Conservation (phyloP, 2,797 vertebrate genomes). For the Enteromius afrohamiltoni region DNA sequence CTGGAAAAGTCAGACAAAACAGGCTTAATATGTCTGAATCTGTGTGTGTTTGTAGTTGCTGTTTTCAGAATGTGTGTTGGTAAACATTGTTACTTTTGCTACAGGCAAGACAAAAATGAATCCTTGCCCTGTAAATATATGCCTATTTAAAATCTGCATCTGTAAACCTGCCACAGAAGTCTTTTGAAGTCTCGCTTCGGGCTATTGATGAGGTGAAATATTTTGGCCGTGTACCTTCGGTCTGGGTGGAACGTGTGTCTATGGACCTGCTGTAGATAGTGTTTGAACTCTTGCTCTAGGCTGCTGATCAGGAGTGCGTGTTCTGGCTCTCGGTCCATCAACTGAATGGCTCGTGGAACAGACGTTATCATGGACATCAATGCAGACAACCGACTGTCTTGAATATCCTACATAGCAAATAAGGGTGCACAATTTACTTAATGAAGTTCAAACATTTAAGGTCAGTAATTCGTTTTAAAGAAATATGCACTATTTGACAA, state of each 20-base stretch:
- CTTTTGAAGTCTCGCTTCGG: conserved; percentile 18
- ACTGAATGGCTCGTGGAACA: conserved; percentile 79
- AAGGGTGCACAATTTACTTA: conserved; percentile 47
- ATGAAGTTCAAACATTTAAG: background rate
- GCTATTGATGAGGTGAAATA: background rate
- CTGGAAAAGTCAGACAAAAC: conserved; percentile 62
- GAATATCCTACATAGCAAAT: conserved; percentile 71
- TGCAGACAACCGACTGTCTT: conserved; percentile 75
- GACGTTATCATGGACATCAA: conserved; percentile 78
- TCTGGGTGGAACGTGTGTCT: conserved; percentile 79
- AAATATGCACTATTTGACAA: background rate
- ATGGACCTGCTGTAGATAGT: conserved; percentile 79
- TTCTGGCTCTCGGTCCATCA: conserved; percentile 77
- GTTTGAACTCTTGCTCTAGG: conserved; percentile 80
- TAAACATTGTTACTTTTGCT: conserved; percentile 11
- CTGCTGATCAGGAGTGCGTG: conserved; percentile 74
- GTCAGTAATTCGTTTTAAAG: background rate
- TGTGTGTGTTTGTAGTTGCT: background rate
- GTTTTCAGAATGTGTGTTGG: background rate
- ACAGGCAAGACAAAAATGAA: background rate
- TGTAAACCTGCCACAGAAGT: conserved; percentile 16
- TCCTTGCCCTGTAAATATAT: background rate
- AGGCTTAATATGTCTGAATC: background rate
- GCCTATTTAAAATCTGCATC: background rate
- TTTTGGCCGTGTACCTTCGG: conserved; percentile 68